phyloP scores from a whole-genome alignment of 2,113 vertebrate species.

The Channa maculata region DNA sequence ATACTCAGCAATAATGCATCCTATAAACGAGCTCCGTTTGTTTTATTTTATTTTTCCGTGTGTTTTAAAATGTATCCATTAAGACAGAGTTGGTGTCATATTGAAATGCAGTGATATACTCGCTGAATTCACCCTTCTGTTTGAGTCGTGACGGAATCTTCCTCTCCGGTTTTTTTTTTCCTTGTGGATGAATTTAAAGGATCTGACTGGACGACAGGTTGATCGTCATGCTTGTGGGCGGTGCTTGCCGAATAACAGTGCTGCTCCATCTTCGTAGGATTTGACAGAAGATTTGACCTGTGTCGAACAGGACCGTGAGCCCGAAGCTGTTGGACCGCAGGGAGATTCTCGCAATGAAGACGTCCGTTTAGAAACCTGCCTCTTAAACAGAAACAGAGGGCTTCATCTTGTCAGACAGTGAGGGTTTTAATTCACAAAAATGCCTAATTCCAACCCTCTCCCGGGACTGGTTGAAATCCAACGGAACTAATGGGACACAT shows the following conservation, averaged over 20 bases:
- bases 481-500: constrained; percentile 71
- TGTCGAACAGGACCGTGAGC: constrained; percentile 68
- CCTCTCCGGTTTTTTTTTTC: neutral
- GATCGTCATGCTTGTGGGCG: constrained; percentile 73
- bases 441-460: constrained; percentile 60
- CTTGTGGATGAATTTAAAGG: neutral
- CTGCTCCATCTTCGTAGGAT: constrained; percentile 84
- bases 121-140: neutral
- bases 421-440: constrained; percentile 56
- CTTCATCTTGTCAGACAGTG: constrained; percentile 2
- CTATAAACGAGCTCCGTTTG: too few relatives aligned
- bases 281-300: constrained; percentile 83
- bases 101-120: too few relatives aligned
- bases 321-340: constrained; percentile 49
- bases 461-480: constrained; percentile 55
- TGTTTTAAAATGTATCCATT: too few relatives aligned
- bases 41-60: too few relatives aligned
- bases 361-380: constrained; percentile 30
- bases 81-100: too few relatives aligned
- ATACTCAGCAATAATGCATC: too few relatives aligned
- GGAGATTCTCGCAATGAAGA: constrained; percentile 56
- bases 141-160: constrained; percentile 1
- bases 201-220: constrained; percentile 67
- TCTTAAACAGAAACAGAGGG: constrained; percentile 26
- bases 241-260: constrained; percentile 68